A percentile compares a stretch with the other conserved stretches of the same genome.
Evolutionary conservation across 2,113 vertebrate species (phyloP).

Genomic region (Semnornis frantzii): DNA sequence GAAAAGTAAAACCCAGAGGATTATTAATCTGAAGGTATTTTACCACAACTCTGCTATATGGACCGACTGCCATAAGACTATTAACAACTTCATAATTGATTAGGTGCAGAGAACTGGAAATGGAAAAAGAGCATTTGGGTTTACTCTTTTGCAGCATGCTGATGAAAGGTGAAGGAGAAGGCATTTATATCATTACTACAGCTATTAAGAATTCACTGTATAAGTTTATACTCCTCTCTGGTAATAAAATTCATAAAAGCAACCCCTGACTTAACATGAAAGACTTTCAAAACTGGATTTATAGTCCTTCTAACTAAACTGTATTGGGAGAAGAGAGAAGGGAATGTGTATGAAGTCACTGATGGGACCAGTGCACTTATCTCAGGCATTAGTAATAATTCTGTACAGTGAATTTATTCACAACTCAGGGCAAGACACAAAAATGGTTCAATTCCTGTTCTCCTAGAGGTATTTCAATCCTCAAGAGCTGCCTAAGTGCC

Average conservation of each 20-base stretch:
- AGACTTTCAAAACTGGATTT: conserved; percentile 22
- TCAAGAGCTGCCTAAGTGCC: neutral
- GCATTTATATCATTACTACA: conserved; percentile 2
- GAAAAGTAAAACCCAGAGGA: neutral
- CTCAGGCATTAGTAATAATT: conserved; percentile 1
- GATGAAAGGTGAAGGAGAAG: neutral
- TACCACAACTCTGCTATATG: neutral
- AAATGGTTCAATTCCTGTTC: conserved; percentile 8
- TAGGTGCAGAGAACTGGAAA: neutral
- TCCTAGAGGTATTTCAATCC: neutral
- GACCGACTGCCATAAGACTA: neutral
- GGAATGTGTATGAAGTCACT: conserved; percentile 5
- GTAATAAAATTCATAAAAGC: conserved; percentile 20
- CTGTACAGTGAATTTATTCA: neutral
- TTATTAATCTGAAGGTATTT: neutral
- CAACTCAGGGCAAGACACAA: conserved; percentile 24
- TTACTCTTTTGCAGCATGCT: neutral
- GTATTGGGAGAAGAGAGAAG: neutral
- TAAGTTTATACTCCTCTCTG: neutral
- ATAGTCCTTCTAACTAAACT: neutral
- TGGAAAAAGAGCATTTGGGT: neutral
- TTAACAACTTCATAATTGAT: neutral
- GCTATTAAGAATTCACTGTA: neutral
- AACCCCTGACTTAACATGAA: conserved; percentile 3
- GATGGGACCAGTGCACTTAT: neutral